Evolutionary conservation across 2,113 vertebrate genomes (phyloP), one percentile per base, ranked within the genome.

Genomic region (Verasper variegatus): DNA sequence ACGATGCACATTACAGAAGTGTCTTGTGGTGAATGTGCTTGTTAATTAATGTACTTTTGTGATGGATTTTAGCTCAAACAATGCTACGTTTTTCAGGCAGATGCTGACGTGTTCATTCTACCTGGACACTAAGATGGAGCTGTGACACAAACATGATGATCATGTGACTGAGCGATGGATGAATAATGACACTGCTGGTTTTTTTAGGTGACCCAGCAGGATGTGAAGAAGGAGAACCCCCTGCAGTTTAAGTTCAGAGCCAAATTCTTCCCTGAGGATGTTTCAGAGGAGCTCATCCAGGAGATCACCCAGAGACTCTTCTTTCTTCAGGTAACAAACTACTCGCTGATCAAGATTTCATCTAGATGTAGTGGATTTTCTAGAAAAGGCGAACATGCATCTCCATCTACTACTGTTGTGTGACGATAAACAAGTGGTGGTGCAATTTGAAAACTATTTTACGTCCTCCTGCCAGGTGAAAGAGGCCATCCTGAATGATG

Each of bases 231-330:
- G 92, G 97, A 99, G 89, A 99, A 97, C 89, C 98, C 97, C 54
- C 93, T 99, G 73, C 97, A 98, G 90, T 99, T 99, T 86, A 98
- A 97, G 67, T 99, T 99, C 90, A 95, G 98, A 90, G 96, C 97
- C 81, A 99, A 99, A 90, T 99, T 99, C 91, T 99, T 99, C 90
- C 98, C 98, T 21, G 98, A 99, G 89, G 98, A 99, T 71, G 97
- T 99, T 63, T 98, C 97, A 15, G 98, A 99, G 89, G 98, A 99
- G 78, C 94, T 99, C 65, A 98, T 99, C 92, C 98, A 99, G 91
- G 98, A 99, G 89, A 98, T 99, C 91, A 99, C 98, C 3, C 97
- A 98, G 89, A 96, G 96, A 91, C 96, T 99, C 67, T 99, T 99
- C 94, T 99, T 99, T 93, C 90, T 99, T 80, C 98, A 99, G 97